These are phyloP conservation scores for Sorex maritimensis DNA, from an alignment of 2,797 vertebrate genomes.

Conservation along the genomic window DNA sequence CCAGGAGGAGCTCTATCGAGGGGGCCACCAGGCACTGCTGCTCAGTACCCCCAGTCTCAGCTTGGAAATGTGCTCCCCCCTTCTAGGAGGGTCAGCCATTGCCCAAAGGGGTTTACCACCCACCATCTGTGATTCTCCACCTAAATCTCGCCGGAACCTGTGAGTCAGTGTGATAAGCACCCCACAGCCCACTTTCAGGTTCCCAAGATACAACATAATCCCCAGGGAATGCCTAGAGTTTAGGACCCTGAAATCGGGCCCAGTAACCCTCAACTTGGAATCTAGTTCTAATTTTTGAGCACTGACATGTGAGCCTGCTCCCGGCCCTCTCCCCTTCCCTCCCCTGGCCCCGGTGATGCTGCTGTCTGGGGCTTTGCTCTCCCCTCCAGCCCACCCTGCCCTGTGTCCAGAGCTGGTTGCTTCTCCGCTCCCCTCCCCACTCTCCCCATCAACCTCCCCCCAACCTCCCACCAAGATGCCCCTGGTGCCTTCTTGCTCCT, in stretches of 20 bases:
- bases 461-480: not conserved
- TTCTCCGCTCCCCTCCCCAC: not conserved
- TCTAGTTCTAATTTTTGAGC: fast-evolving
- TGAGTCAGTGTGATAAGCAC: too few relatives aligned
- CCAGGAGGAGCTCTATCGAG: not conserved
- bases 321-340: not conserved
- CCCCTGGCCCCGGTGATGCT: not conserved
- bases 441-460: too few relatives aligned
- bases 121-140: not conserved
- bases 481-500: not conserved
- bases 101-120: not conserved
- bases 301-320: too few relatives aligned
- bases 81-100: not conserved
- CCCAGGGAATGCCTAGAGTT: too few relatives aligned
- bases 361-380: not conserved
- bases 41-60: not conserved
- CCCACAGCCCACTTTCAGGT: not conserved
- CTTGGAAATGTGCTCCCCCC: not conserved
- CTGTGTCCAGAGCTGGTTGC: not conserved
- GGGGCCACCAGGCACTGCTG: not conserved
- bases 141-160: not conserved
- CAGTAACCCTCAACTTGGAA: not conserved
- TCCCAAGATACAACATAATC: too few relatives aligned
- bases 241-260: too few relatives aligned
- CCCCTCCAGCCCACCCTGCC: not conserved